phyloP scores from a whole-genome alignment of 2,888 invertebrate species.

The Eristalis pertinax region DNA sequence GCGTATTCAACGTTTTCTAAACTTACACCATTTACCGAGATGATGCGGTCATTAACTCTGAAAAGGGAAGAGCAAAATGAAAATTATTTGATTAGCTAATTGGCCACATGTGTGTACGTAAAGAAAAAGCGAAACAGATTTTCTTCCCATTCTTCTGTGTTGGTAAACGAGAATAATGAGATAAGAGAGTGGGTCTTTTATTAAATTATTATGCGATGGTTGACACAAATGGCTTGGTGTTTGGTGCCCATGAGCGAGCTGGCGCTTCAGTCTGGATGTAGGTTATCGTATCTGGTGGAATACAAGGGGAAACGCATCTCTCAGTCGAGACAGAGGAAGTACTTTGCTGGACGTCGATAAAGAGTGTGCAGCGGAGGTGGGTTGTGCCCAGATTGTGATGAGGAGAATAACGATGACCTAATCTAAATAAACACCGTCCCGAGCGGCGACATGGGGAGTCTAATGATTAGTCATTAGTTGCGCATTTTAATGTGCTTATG shows the following conservation, averaged over 20 bases:
- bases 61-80: constrained; percentile 63
- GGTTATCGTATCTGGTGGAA: background rate
- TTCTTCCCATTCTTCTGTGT: background rate
- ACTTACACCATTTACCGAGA: constrained; percentile 97
- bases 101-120: constrained; percentile 17
- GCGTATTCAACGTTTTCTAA: constrained; percentile 99
- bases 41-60: constrained; percentile 98
- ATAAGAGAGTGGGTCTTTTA: constrained; percentile 18
- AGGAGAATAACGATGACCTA: background rate
- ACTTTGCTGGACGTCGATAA: background rate
- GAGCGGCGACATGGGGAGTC: background rate
- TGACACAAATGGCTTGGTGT: background rate
- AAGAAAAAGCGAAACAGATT: background rate
- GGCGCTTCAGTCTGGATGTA: background rate
- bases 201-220: constrained; percentile 3
- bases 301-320: background rate
- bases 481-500: background rate
- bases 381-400: background rate
- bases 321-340: background rate
- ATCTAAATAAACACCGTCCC: background rate
- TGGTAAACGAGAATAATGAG: constrained; percentile 13
- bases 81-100: constrained; percentile 34
- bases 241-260: background rate
- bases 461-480: background rate
- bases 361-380: background rate